phyloP scores from a whole-genome alignment of 2,888 invertebrate species.

The Xestia sexstrigata region DNA sequence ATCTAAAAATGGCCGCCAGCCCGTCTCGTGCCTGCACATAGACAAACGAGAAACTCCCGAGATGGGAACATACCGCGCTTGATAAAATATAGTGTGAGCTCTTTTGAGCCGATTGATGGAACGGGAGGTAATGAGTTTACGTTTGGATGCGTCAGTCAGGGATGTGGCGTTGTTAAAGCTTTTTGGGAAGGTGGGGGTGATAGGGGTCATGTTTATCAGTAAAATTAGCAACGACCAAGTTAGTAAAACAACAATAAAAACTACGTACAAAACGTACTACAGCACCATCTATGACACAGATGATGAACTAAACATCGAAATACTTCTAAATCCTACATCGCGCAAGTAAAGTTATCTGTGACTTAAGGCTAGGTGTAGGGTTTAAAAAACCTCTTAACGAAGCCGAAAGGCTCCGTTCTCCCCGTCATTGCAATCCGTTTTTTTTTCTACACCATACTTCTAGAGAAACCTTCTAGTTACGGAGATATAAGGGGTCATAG shows the following conservation, averaged over 20 bases:
- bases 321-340: too few relatives aligned
- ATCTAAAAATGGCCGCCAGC: slow-evolving; percentile 32
- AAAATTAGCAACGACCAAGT: not conserved
- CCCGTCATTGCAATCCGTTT: too few relatives aligned
- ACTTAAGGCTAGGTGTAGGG: too few relatives aligned
- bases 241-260: not conserved
- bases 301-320: too few relatives aligned
- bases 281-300: too few relatives aligned
- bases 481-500: too few relatives aligned
- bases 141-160: slow-evolving; percentile 17
- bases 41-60: slow-evolving; percentile 35
- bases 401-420: too few relatives aligned
- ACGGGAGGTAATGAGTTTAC: slow-evolving; percentile 50
- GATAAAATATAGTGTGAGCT: slow-evolving; percentile 41
- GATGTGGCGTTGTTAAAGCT: not conserved
- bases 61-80: slow-evolving; percentile 27
- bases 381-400: too few relatives aligned
- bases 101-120: slow-evolving; percentile 41
- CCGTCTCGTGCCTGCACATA: not conserved
- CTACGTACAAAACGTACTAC: too few relatives aligned
- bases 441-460: too few relatives aligned
- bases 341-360: too few relatives aligned
- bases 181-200: not conserved
- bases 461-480: too few relatives aligned
- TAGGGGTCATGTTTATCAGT: not conserved